These are phyloP conservation scores for Phalacrocorax pelagicus DNA, from an alignment of 2,113 vertebrate genomes.

Conservation along the genomic window DNA sequence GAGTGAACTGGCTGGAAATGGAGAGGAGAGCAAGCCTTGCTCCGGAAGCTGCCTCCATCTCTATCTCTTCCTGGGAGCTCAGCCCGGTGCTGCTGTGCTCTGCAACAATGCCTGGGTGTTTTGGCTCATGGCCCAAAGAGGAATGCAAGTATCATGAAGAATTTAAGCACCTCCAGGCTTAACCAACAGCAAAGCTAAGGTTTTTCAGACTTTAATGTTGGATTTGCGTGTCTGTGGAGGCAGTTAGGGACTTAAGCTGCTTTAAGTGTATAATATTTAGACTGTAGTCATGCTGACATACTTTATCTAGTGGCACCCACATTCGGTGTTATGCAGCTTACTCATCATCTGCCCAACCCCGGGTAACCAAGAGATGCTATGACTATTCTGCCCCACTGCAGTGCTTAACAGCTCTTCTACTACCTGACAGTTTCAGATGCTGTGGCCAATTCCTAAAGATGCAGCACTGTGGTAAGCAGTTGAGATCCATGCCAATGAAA, in stretches of 20 bases:
- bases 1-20: neutral
- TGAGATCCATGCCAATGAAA: neutral
- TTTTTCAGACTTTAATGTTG: neutral
- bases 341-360: neutral
- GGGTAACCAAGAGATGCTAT: neutral
- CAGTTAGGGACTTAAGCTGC: neutral
- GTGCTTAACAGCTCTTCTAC: neutral
- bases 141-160: neutral
- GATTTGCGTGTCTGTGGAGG: neutral
- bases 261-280: neutral
- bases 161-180: neutral
- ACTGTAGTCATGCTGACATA: neutral
- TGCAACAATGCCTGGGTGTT: rapidly evolving
- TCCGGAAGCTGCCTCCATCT: rapidly evolving
- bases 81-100: neutral
- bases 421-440: neutral
- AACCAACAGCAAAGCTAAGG: neutral
- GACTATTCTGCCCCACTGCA: neutral
- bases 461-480: neutral
- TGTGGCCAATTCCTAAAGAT: neutral
- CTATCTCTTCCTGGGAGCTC: neutral
- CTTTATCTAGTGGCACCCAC: neutral
- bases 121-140: neutral
- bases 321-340: neutral
- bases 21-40: neutral